Evolutionary conservation across 2,888 invertebrate genomes (phyloP).

Genomic region (Apodemia zela): DNA sequence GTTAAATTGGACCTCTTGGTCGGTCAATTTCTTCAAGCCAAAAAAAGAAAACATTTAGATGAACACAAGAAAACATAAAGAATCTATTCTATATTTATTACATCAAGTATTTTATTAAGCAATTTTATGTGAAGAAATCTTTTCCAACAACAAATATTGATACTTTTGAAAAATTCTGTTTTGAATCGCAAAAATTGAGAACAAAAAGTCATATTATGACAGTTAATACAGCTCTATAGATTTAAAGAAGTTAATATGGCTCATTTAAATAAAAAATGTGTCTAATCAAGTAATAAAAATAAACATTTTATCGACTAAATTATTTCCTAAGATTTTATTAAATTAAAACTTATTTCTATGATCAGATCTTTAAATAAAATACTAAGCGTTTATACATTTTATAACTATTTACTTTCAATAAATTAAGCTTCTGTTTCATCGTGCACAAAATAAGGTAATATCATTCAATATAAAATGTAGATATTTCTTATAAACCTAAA

Average conservation of each 20-base stretch:
- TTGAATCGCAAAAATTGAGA: not conserved
- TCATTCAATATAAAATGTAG: no score
- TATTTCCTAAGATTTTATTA: not conserved
- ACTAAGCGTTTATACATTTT: constrained; percentile 24
- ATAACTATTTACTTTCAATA: not conserved
- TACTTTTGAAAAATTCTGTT: not conserved
- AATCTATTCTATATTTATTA: no score
- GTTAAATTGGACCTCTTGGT: no score
- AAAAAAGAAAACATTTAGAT: no score
- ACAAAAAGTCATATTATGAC: not conserved
- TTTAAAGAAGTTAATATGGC: not conserved
- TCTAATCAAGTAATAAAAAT: not conserved
- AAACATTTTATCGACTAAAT: not conserved
- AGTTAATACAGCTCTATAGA: not conserved
- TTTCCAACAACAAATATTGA: not conserved
- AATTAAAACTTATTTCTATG: constrained; percentile 9
- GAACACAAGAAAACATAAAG: no score
- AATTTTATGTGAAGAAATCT: not conserved
- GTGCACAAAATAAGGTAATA: not conserved
- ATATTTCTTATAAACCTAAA: no score
- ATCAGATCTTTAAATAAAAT: constrained; percentile 20
- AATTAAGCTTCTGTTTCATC: not conserved
- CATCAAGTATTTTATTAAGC: not conserved
- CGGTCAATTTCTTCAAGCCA: no score
- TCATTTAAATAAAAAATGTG: not conserved